These are phyloP conservation scores for Caracal caracal DNA, from an alignment of 2,113 vertebrate species.

Conservation along the genomic window DNA sequence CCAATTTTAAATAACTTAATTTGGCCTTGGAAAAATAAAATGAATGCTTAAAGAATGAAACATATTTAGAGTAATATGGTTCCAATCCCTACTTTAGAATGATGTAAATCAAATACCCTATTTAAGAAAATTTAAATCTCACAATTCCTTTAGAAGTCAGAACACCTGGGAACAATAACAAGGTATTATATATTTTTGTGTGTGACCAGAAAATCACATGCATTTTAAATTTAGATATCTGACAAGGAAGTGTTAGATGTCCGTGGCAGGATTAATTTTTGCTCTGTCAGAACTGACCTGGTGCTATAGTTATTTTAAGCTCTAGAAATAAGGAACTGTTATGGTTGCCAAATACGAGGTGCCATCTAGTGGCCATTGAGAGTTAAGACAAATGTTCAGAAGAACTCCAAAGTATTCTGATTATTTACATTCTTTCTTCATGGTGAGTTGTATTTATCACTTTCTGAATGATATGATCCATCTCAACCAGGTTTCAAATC, in stretches of 20 bases:
- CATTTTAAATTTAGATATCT: neutral
- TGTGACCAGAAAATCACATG: neutral
- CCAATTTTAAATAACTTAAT: neutral
- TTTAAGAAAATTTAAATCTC: constrained; percentile 19
- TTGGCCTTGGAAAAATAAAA: neutral
- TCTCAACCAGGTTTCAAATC: neutral
- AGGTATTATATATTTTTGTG: neutral
- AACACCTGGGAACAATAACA: constrained; percentile 7
- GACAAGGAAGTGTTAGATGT: neutral
- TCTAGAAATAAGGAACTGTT: neutral
- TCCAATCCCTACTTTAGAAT: neutral
- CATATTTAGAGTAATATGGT: neutral
- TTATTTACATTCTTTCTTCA: neutral
- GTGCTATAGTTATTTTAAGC: neutral
- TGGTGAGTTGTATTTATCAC: neutral
- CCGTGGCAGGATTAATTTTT: neutral
- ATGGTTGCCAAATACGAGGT: constrained; percentile 76
- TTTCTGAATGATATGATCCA: neutral
- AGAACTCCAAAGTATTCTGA: neutral
- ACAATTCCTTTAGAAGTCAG: neutral
- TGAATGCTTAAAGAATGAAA: neutral
- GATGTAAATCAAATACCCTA: neutral
- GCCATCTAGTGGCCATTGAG: constrained; percentile 84
- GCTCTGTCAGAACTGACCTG: neutral
- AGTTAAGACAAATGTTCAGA: neutral